Base-by-base conservation (phyloP, 1,140 invertebrate species). In the Habropoda laboriosa region DNA sequence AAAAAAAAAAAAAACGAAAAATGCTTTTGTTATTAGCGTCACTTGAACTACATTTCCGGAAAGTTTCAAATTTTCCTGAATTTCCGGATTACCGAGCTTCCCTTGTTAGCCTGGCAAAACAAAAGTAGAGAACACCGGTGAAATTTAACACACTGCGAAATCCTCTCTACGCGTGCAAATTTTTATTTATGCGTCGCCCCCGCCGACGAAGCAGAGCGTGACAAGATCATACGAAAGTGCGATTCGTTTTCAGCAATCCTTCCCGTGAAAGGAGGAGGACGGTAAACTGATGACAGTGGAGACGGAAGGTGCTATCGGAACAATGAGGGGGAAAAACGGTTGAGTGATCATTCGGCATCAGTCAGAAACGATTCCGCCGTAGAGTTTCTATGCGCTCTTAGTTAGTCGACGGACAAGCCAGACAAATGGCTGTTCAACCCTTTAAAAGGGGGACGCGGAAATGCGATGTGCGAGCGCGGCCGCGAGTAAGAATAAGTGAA, bases 401-500 rank as follows among this genome's bases (percentile, higher is more conserved):
- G 83, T 86, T 86, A 83, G 85, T 80, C 73, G 64, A 32, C n/a
- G n/a, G 55, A 77, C 87, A 86, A 90, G 89, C 88, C 89, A 86
- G 82, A 89, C 88, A 87, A 89, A 89, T 86, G 87, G 80, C 82
- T 71, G 58, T 73, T 85, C 76, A 75, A 63, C 76, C 63, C 72
- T 81, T 79, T 35, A 1, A 24, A 74, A 71, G 8, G 57, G 64
- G 49, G 49, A 76, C 30, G 72, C 64, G 80, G 80, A 87, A 88
- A 89, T 82, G 78, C 85, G 88, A 89, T 81, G 76, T 81, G 72
- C 82, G 82, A 86, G 68, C 83, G 66, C n/a, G n/a, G n/a, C 51
- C 47, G 77, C 81, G 84, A 86, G 85, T 86, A 89, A 88, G 87
- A 89, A 90, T 81, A 88, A 89, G 81, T 58, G 89, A 89, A 88